Base-by-base conservation (phyloP, 1,140 invertebrate genomes). In the Artemia franciscana region DNA sequence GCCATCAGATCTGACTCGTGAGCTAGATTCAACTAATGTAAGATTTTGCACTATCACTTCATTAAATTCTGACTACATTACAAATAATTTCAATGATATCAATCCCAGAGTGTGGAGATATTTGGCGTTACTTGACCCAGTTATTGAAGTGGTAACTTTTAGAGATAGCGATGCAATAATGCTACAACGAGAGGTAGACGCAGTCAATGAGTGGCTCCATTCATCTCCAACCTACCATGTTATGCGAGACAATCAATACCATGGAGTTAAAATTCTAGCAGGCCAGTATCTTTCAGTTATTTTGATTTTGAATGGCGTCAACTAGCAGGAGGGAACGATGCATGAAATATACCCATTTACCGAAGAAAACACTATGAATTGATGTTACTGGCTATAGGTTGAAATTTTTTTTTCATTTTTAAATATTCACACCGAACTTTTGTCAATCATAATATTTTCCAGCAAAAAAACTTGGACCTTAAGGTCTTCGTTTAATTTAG, bases 201-300 rank as follows among this genome's bases (percentile, higher is more conserved):
- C 69, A 15, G 70, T 71, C 7, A 23, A 58, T 23, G 65, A 68
- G 56, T 71, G 69, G 69, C 18, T 68, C 39, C 24, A 51, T 12
- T 64, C 67, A 4, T 30, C 61, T 12, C 64, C 67, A 24, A 25
- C 59, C 3, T 66, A 69, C 39, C 70, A 71, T 60, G 57, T 68
- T 15, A 71, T 71, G 69, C 28, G 68, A 25, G 70, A 71, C 63
- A 65, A 70, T 60, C 67, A 66, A 2, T 23, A 4, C 18, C 64
- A 65, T 58, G 12, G 12, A 2, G 21, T 18, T 5, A 1, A 15
- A 18, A 27, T 59, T 26, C 7, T 64, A 26, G 60, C 24, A 57
- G 5, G 30, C 61, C 15, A 23, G 63, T 9, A 58, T 61, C 1
- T 64, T 60, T 24, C 62, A 63, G n/a, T n/a, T n/a, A n/a, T n/a